These are phyloP conservation scores for Lypha dubia DNA, from an alignment of 2,888 invertebrate species.

Conservation along the genomic window DNA sequence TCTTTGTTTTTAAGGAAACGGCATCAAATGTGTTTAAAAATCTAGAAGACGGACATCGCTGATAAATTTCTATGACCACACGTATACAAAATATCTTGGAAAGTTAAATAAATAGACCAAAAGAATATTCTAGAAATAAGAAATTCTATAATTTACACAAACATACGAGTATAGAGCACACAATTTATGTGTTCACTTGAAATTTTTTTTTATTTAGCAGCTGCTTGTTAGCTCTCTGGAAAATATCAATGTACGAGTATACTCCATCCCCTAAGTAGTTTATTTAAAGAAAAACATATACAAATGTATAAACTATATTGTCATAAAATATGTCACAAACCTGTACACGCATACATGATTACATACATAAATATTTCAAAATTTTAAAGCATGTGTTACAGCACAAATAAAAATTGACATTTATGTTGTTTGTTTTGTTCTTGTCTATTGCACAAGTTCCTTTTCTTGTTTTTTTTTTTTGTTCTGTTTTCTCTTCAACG, in stretches of 20 bases:
- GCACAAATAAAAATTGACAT: constrained; percentile 7
- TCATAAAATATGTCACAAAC: not conserved
- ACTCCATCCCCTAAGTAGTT: not conserved
- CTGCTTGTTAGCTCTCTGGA: not conserved
- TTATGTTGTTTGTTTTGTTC: not conserved
- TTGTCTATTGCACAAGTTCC: not conserved
- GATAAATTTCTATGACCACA: no score
- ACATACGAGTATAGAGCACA: no score
- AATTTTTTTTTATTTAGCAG: no score
- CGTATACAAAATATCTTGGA: no score
- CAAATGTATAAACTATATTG: not conserved
- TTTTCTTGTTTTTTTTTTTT: not conserved
- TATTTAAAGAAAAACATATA: no score
- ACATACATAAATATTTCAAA: not conserved
- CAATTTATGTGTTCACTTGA: no score
- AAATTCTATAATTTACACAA: no score
- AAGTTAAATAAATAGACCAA: no score
- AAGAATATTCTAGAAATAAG: no score
- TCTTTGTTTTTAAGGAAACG: no score
- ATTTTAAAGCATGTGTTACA: not conserved
- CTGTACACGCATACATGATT: not conserved
- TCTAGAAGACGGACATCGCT: no score
- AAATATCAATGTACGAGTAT: not conserved
- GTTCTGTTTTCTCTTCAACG: not conserved
- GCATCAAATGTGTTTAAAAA: no score